These are phyloP conservation scores for Lamproptera curius DNA, from an alignment of 2,888 invertebrate species.

Conservation along the genomic window DNA sequence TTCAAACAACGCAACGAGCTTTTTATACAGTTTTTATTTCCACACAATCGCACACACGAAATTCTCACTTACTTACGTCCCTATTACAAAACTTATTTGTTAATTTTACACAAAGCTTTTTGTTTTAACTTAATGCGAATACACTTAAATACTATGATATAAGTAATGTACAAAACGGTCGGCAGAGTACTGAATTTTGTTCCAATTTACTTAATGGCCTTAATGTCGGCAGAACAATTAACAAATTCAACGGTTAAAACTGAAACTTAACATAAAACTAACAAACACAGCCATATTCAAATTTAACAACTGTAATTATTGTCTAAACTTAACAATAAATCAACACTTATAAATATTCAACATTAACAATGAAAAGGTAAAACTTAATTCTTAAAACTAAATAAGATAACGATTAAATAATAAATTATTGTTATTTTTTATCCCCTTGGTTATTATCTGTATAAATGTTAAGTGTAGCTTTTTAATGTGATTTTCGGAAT, in stretches of 20 bases:
- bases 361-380: conserved; percentile 47
- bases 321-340: conserved; percentile 66
- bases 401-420: conserved; percentile 37
- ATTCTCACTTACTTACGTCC: conserved; percentile 58
- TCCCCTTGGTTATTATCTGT: conserved; percentile 35
- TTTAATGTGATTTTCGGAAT: no score
- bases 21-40: conserved; percentile 47
- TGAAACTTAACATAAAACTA: conserved; percentile 78
- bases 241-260: conserved; percentile 60
- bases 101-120: conserved; percentile 77
- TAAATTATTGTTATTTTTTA: conserved; percentile 55
- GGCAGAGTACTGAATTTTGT: conserved; percentile 1
- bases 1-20: conserved; percentile 20
- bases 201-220: conserved; percentile 42
- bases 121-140: conserved; percentile 70
- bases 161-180: conserved; percentile 14
- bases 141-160: conserved; percentile 30
- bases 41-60: conserved; percentile 55
- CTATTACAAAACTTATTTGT: conserved; percentile 73
- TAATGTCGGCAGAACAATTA: conserved; percentile 67
- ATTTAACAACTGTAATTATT: conserved; percentile 52
- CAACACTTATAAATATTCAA: conserved; percentile 66
- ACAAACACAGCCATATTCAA: conserved; percentile 71
- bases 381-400: conserved; percentile 23
- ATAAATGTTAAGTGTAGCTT: conserved; percentile 3